Conservation (phyloP, 2,113 vertebrate species). For the Aptenodytes patagonicus region DNA sequence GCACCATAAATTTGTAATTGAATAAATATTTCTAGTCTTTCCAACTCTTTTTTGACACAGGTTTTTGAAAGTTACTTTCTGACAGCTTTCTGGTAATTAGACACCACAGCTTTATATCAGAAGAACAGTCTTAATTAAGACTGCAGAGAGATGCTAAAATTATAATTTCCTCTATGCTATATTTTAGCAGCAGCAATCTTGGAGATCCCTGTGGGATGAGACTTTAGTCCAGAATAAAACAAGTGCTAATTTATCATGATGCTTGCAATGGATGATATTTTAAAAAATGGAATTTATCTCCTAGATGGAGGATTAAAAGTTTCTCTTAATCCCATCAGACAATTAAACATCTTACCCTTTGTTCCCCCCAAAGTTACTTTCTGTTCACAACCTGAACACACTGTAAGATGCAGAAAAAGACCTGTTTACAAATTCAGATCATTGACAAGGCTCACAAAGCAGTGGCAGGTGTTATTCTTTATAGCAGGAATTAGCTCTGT, state of each 20-base stretch:
- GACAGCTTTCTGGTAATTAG: slow-evolving; percentile 41
- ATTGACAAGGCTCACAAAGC: background rate
- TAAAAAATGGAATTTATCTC: background rate
- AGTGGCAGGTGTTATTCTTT: slow-evolving; percentile 13
- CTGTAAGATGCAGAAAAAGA: background rate
- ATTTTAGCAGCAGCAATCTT: slow-evolving; percentile 37
- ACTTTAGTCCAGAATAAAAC: slow-evolving; percentile 52
- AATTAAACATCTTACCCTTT: background rate
- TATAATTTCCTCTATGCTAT: slow-evolving; percentile 51
- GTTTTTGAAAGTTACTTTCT: slow-evolving; percentile 57
- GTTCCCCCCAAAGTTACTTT: background rate
- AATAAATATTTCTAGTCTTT: slow-evolving; percentile 8
- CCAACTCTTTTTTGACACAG: slow-evolving; percentile 23
- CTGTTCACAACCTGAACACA: background rate
- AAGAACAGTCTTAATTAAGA: slow-evolving; percentile 58
- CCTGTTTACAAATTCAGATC: background rate
- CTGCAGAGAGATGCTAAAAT: slow-evolving; percentile 59
- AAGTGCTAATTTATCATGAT: slow-evolving; percentile 29
- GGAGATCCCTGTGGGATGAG: slow-evolving; percentile 45
- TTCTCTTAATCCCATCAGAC: background rate
- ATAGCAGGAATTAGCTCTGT: background rate
- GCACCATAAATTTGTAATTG: background rate
- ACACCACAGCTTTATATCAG: slow-evolving; percentile 28
- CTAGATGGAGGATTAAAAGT: background rate
- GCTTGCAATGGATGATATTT: background rate